Evolutionary conservation across 2,113 vertebrate genomes (phyloP).

Genomic region (Gulo gulo): DNA sequence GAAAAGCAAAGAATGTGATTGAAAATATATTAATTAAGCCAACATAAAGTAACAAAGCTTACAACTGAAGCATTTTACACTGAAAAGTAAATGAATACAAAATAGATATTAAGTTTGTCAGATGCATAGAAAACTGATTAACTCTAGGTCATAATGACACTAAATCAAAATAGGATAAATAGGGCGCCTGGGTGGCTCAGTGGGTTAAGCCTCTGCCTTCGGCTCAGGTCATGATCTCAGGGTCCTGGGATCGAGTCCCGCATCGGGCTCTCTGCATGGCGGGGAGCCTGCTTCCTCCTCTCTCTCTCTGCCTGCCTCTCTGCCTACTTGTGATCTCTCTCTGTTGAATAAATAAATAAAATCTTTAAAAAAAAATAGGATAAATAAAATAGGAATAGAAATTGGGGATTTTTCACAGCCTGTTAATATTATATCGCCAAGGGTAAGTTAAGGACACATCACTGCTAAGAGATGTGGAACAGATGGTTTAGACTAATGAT

Average conservation of each 20-base stretch:
- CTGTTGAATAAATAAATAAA: too few relatives aligned
- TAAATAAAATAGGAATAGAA: constrained; percentile 45
- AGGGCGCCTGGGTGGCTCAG: too few relatives aligned
- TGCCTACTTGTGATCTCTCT: too few relatives aligned
- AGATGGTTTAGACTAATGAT: constrained; percentile 60
- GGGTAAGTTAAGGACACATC: constrained; percentile 33
- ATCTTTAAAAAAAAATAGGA: too few relatives aligned
- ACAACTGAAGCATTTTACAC: not conserved
- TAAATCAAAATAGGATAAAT: constrained; percentile 41
- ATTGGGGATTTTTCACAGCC: constrained; percentile 3
- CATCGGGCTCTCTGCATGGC: too few relatives aligned
- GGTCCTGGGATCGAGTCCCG: too few relatives aligned
- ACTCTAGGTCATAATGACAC: constrained; percentile 13
- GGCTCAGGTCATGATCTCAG: too few relatives aligned
- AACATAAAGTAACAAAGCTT: not conserved
- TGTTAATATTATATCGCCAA: constrained; percentile 43
- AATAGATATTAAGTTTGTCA: constrained; percentile 44
- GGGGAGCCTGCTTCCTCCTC: too few relatives aligned
- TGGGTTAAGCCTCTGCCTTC: too few relatives aligned
- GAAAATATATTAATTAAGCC: constrained; percentile 7
- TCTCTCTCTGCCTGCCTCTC: too few relatives aligned
- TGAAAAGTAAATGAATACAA: constrained; percentile 48
- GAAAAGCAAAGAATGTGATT: not conserved
- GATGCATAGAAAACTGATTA: constrained; percentile 39
- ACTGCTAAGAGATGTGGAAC: not conserved